Percentiles rank a stretch among this genome's conserved stretches.
Evolutionary conservation across 1,140 invertebrate species (phyloP).

Genomic region (Tribolium castaneum): DNA sequence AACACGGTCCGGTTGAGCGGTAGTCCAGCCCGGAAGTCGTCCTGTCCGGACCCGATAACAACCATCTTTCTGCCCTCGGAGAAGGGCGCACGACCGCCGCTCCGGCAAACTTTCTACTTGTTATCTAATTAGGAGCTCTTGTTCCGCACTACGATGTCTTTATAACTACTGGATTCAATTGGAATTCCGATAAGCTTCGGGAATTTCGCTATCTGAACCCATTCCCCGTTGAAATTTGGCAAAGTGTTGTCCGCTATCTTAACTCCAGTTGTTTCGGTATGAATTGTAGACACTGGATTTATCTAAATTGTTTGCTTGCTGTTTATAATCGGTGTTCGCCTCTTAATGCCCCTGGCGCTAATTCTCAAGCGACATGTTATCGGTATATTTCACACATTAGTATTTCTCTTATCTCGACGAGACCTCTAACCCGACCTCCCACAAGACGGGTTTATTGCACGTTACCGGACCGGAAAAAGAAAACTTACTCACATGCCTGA

Average conservation of each 20-base stretch:
- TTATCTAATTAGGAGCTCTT: slow-evolving; percentile 58
- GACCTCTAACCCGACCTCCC: slow-evolving; percentile 31
- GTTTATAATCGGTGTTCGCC: slow-evolving; percentile 49
- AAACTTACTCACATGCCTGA: background rate
- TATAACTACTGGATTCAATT: slow-evolving; percentile 58
- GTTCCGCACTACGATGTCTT: slow-evolving; percentile 57
- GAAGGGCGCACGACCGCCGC: background rate
- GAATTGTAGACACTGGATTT: slow-evolving; percentile 56
- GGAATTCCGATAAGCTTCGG: slow-evolving; percentile 57
- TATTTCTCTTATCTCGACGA: slow-evolving; percentile 46
- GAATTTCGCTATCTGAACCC: slow-evolving; percentile 54
- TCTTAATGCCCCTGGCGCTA: slow-evolving; percentile 49
- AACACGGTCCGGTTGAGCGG: slow-evolving; percentile 47
- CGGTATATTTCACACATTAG: slow-evolving; percentile 47
- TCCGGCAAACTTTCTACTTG: slow-evolving; percentile 55
- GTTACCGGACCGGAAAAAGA: background rate
- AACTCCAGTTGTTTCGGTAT: slow-evolving; percentile 49
- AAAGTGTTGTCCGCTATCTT: slow-evolving; percentile 48
- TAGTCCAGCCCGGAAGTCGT: slow-evolving; percentile 45
- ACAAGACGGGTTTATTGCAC: slow-evolving; percentile 26
- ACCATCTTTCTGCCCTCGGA: slow-evolving; percentile 14
- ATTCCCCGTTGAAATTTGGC: slow-evolving; percentile 48
- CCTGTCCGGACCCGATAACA: slow-evolving; percentile 36
- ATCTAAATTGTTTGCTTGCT: slow-evolving; percentile 57
- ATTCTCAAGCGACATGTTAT: slow-evolving; percentile 45